Conservation (phyloP, 2,113 vertebrate genomes). For the Phalacrocorax aristotelis region DNA sequence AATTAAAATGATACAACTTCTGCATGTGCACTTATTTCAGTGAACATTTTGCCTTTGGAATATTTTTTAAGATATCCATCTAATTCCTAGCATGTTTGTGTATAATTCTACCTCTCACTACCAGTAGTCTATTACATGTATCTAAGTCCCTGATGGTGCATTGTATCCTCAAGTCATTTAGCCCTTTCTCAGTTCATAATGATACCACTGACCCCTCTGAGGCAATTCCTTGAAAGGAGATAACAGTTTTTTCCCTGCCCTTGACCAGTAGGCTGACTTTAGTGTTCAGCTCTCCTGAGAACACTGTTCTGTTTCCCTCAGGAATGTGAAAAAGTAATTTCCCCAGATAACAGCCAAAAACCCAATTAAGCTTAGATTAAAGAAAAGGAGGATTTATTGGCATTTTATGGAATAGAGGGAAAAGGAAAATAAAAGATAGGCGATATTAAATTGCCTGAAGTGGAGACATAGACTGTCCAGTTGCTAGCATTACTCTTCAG, state of each 20-base stretch:
- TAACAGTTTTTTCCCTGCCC: constrained; percentile 32
- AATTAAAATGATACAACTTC: neutral
- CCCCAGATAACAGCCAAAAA: constrained; percentile 58
- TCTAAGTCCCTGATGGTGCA: neutral
- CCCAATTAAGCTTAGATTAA: constrained; percentile 68
- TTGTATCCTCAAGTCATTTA: constrained; percentile 13
- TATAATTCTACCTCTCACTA: neutral
- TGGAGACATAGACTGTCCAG: neutral
- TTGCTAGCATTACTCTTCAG: neutral
- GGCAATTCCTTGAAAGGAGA: neutral
- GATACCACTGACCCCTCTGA: neutral
- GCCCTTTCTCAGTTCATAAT: neutral
- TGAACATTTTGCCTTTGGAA: neutral
- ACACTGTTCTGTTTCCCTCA: constrained; percentile 24
- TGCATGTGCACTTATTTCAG: neutral
- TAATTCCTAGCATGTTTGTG: neutral
- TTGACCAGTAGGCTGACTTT: constrained; percentile 5
- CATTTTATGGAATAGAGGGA: constrained; percentile 24
- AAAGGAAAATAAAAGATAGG: constrained; percentile 44
- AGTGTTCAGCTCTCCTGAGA: constrained; percentile 30
- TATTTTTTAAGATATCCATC: neutral
- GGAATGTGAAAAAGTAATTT: constrained; percentile 58
- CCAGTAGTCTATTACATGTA: neutral
- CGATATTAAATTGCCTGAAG: constrained; percentile 60
- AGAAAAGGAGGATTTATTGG: constrained; percentile 62